Evolutionary conservation across 2,797 vertebrate species (phyloP).

Genomic region (Trematomus bernacchii): DNA sequence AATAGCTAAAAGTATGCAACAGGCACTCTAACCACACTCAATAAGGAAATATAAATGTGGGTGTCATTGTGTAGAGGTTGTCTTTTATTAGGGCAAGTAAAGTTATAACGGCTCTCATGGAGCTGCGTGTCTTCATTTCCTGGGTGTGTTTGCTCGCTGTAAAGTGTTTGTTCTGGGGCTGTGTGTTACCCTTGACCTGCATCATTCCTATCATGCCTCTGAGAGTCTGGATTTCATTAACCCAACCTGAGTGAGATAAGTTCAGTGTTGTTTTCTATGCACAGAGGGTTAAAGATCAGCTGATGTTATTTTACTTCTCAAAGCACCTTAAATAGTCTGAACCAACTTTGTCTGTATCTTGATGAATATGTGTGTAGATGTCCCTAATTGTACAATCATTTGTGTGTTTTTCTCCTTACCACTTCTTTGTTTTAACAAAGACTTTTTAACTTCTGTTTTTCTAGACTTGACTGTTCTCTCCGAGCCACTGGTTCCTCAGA

Average conservation of each 20-base stretch:
- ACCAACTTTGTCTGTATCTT: background rate
- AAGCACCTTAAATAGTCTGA: background rate
- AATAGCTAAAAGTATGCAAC: constrained; percentile 32
- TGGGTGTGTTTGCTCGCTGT: constrained; percentile 39
- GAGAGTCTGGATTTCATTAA: constrained; percentile 80
- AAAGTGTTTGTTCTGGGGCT: constrained; percentile 13
- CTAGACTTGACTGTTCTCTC: constrained; percentile 49
- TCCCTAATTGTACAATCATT: background rate
- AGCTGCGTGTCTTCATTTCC: constrained; percentile 22
- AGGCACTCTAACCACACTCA: constrained; percentile 13
- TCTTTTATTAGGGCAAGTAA: background rate
- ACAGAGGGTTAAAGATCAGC: background rate
- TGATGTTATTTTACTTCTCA: background rate
- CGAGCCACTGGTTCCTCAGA: constrained; percentile 47
- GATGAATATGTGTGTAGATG: background rate
- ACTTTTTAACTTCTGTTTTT: constrained; percentile 60
- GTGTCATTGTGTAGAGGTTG: background rate
- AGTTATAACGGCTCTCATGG: constrained; percentile 17
- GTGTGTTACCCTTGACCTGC: constrained; percentile 42
- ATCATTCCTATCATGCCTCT: constrained; percentile 66
- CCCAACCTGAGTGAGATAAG: constrained; percentile 33
- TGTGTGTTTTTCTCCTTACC: background rate
- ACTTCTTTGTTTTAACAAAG: constrained; percentile 15
- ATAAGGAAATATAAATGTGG: constrained; percentile 4
- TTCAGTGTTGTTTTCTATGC: constrained; percentile 18